Conservation (phyloP, 1,140 invertebrate genomes). For the Anagrus nilaparvatae region DNA sequence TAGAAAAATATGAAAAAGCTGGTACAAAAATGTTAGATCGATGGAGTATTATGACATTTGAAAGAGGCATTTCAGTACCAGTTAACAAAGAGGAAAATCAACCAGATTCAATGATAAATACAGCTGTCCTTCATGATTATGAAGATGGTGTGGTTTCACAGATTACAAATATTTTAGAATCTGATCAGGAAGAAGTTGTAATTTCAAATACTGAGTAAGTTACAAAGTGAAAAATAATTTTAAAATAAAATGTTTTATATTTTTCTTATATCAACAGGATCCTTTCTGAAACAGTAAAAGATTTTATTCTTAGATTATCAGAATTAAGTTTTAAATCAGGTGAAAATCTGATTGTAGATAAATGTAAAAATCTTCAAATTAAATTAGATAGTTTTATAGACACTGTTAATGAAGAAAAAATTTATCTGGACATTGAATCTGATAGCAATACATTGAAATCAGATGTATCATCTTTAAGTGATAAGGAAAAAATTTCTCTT, state of each 20-base stretch:
- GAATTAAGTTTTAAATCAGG: constrained; percentile 47
- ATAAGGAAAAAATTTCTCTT: constrained; percentile 47
- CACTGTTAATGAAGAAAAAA: too few species aligned
- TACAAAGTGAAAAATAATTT: background rate
- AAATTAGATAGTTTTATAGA: too few species aligned
- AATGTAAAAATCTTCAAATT: constrained; percentile 65
- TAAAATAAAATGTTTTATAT: background rate
- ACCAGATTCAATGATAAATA: constrained; percentile 38
- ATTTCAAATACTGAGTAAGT: constrained; percentile 65
- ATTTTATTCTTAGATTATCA: constrained; percentile 56
- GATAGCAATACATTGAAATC: constrained; percentile 20
- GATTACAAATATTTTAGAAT: constrained; percentile 79
- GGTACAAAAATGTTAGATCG: constrained; percentile 93
- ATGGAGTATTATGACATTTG: constrained; percentile 91
- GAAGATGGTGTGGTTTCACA: constrained; percentile 73
- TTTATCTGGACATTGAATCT: too few species aligned
- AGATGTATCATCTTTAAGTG: constrained; percentile 26
- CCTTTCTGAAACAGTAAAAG: constrained; percentile 72
- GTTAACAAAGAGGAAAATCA: constrained; percentile 46
- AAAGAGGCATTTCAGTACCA: constrained; percentile 56
- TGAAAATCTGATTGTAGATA: constrained; percentile 52
- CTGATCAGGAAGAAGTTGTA: constrained; percentile 65
- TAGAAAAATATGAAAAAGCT: constrained; percentile 89
- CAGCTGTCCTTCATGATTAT: constrained; percentile 51
- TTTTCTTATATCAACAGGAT: constrained; percentile 38